A percentile compares a stretch with the other conserved stretches of the same genome.
phyloP scores from a whole-genome alignment of 2,888 invertebrate species.

The Eupithecia inturbata region DNA sequence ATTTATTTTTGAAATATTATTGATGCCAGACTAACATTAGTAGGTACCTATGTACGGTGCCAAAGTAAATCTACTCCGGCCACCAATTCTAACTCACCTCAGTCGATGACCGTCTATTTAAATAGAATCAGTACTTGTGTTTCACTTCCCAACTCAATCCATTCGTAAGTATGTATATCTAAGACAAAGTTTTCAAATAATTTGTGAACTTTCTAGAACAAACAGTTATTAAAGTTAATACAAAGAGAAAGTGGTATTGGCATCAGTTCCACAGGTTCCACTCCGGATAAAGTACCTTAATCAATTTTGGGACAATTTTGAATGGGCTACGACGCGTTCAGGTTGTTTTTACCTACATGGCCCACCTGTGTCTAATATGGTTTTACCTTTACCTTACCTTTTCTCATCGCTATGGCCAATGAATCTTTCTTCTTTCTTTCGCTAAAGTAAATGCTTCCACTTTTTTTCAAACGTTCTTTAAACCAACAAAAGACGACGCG shows the following conservation, averaged over 20 bases:
- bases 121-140: constrained; percentile 19
- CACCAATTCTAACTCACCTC: constrained; percentile 1
- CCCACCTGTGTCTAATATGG: neutral
- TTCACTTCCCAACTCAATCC: constrained; percentile 21
- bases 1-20: no score
- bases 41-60: neutral
- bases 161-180: constrained; percentile 21
- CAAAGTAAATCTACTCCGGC: neutral
- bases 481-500: neutral
- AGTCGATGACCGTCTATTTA: constrained; percentile 10
- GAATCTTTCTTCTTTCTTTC: neutral
- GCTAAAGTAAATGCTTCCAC: neutral
- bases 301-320: neutral
- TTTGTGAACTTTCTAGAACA: constrained; percentile 8
- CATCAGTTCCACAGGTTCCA: constrained; percentile 2
- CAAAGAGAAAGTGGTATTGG: constrained; percentile 23
- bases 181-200: constrained; percentile 25
- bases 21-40: no score
- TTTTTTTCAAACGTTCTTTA: no score
- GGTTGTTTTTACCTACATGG: neutral
- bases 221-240: constrained; percentile 16
- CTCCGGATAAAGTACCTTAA: neutral
- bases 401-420: neutral
- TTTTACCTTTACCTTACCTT: neutral
- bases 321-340: neutral